Evolutionary conservation across 2,797 vertebrate genomes (phyloP).

Genomic region (Nyctalus aviator): DNA sequence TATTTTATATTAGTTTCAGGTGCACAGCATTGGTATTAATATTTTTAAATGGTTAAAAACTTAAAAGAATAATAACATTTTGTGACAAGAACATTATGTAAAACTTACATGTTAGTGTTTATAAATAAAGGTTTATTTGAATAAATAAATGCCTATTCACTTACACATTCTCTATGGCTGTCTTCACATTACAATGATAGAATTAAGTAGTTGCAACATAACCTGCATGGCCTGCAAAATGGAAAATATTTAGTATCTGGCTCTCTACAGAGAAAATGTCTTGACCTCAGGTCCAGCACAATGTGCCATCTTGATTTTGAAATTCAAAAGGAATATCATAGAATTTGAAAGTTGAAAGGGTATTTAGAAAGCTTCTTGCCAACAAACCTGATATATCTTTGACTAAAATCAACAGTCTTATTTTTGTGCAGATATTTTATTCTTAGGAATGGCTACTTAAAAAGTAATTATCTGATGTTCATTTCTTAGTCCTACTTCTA

Average conservation of each 20-base stretch:
- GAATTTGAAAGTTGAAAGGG: background rate
- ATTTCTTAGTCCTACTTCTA: background rate
- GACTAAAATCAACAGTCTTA: background rate
- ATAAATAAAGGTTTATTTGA: conserved; percentile 50
- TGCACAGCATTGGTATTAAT: background rate
- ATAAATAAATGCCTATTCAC: background rate
- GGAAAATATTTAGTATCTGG: background rate
- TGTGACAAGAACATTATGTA: conserved; percentile 44
- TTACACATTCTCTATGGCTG: background rate
- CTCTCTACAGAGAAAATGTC: background rate
- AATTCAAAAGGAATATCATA: conserved; percentile 17
- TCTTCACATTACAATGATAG: background rate
- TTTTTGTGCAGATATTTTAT: background rate
- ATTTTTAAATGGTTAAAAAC: conserved; percentile 30
- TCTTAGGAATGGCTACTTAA: background rate
- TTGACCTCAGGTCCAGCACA: background rate
- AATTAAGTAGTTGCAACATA: background rate
- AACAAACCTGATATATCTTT: background rate
- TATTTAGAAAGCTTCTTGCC: background rate
- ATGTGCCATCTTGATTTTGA: background rate
- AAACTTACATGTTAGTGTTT: conserved; percentile 9
- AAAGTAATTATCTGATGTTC: background rate
- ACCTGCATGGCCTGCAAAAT: background rate
- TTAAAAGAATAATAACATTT: conserved; percentile 33
- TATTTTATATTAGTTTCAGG: background rate